A percentile compares a stretch with the other conserved stretches of the same genome.
phyloP scores from a whole-genome alignment of 2,113 vertebrate genomes.

The Thalassoma bifasciatum region DNA sequence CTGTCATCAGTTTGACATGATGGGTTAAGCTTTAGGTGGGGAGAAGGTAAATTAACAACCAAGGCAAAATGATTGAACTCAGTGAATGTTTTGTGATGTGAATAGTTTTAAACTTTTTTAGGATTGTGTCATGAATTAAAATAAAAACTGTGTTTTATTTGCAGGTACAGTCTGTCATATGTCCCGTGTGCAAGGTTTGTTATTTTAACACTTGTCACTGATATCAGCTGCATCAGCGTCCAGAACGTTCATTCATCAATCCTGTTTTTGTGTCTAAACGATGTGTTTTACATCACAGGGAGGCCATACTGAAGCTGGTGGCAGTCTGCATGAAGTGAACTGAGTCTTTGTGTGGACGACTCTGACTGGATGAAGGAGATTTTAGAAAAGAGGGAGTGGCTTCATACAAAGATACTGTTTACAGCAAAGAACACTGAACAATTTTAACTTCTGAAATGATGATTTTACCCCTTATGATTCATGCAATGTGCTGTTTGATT shows the following conservation, averaged over 20 bases:
- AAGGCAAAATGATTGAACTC: too few species aligned
- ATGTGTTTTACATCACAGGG: constrained; percentile 62
- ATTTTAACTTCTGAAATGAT: not conserved
- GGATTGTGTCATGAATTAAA: too few species aligned
- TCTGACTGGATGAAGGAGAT: constrained; percentile 24
- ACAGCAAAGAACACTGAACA: not conserved
- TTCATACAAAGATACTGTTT: not conserved
- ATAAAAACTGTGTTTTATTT: constrained; percentile 21
- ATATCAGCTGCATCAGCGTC: not conserved
- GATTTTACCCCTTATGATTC: not conserved
- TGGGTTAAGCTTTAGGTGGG: not conserved
- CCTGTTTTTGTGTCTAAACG: not conserved
- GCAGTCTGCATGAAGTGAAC: constrained; percentile 71
- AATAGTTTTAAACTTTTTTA: not conserved
- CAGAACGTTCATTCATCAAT: not conserved
- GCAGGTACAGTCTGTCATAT: constrained; percentile 95
- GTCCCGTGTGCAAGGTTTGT: constrained; percentile 92
- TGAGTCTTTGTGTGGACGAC: not conserved
- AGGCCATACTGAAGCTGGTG: constrained; percentile 73
- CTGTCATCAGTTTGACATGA: not conserved
- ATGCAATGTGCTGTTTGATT: not conserved
- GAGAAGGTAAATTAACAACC: too few species aligned
- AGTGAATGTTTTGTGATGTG: too few species aligned
- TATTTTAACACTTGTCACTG: not conserved
- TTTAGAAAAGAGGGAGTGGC: not conserved